Percentiles rank a stretch among this genome's conserved stretches.
Evolutionary conservation across 2,888 invertebrate species (phyloP).

Genomic region (Nomada ferruginata): DNA sequence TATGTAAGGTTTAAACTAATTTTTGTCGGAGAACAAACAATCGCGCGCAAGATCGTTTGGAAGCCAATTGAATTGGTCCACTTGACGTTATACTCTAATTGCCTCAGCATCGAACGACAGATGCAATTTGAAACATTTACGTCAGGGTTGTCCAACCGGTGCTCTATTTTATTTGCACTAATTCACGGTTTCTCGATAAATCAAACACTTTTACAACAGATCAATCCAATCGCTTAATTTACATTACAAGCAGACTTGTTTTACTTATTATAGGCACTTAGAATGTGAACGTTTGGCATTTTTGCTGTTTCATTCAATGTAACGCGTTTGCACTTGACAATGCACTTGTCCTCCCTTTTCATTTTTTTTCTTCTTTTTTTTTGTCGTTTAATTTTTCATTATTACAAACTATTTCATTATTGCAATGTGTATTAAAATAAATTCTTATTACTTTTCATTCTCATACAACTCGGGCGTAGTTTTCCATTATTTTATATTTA

Average conservation of each 20-base stretch:
- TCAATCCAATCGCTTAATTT: slow-evolving; percentile 12
- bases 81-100: slow-evolving; percentile 30
- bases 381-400: slow-evolving; percentile 10
- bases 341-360: not conserved
- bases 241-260: slow-evolving; percentile 13
- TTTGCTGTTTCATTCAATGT: slow-evolving; percentile 1
- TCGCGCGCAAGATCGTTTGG: slow-evolving; percentile 24
- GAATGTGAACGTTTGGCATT: slow-evolving; percentile 28
- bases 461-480: not conserved
- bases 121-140: slow-evolving; percentile 25
- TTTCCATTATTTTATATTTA: slow-evolving; percentile 2
- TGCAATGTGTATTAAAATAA: slow-evolving; percentile 30
- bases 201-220: not conserved
- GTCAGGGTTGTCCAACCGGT: slow-evolving; percentile 31
- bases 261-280: slow-evolving; percentile 43
- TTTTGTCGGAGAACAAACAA: slow-evolving; percentile 3
- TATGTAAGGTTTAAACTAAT: no score
- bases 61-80: slow-evolving; percentile 58
- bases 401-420: slow-evolving; percentile 30
- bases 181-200: not conserved
- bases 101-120: slow-evolving; percentile 13
- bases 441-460: not conserved
- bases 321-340: slow-evolving; percentile 8
- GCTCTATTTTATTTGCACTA: slow-evolving; percentile 3
- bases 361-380: not conserved